Evolutionary conservation across 2,113 vertebrate genomes (phyloP).

Genomic region (Malurus melanocephalus): DNA sequence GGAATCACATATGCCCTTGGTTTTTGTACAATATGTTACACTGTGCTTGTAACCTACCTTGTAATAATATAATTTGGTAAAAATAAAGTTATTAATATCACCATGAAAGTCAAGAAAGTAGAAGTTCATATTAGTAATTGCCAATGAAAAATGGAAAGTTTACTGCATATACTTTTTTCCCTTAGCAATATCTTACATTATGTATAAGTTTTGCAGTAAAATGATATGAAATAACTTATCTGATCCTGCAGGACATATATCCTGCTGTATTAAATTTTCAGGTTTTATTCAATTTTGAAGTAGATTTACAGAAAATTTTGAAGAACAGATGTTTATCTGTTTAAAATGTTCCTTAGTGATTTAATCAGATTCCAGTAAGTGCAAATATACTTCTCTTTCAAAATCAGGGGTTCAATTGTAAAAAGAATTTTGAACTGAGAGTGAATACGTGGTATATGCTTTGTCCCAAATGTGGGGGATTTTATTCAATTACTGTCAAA

Average conservation of each 20-base stretch:
- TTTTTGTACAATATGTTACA: slow-evolving; percentile 12
- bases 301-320: not conserved
- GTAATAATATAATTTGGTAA: not conserved
- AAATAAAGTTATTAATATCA: not conserved
- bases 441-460: not conserved
- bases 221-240: not conserved
- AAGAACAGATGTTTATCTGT: not conserved
- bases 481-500: not conserved
- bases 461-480: not conserved
- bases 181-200: not conserved
- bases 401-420: not conserved
- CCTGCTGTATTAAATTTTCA: not conserved
- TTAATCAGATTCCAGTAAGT: not conserved
- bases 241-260: not conserved
- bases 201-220: not conserved
- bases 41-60: not conserved
- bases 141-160: not conserved
- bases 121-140: not conserved
- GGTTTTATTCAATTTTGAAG: not conserved
- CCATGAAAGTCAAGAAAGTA: not conserved
- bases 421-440: not conserved
- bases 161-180: not conserved
- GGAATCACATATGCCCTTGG: not conserved
- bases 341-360: not conserved
- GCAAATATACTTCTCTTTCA: not conserved